Conservation (phyloP, 2,113 vertebrate species). For the Emberiza fucata region DNA sequence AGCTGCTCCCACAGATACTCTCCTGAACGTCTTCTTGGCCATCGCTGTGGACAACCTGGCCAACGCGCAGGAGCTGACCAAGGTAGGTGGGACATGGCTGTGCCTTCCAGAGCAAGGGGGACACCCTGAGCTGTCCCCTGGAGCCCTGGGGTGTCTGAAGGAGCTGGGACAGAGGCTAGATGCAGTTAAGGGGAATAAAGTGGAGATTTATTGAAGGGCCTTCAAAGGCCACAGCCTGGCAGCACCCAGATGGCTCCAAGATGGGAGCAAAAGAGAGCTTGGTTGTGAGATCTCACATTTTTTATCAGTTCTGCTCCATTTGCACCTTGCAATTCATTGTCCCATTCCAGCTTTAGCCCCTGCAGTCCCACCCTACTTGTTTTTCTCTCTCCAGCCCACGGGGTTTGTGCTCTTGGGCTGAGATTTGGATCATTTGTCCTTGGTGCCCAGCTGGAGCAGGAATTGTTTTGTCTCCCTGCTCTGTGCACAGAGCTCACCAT, state of each 20-base stretch:
- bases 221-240: background rate
- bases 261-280: background rate
- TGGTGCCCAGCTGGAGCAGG: background rate
- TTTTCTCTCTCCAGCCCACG: background rate
- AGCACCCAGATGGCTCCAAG: background rate
- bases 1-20: conserved; percentile 81
- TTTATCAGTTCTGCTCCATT: background rate
- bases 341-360: background rate
- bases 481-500: background rate
- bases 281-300: background rate
- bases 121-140: background rate
- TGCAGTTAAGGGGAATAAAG: background rate
- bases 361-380: background rate
- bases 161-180: background rate
- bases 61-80: conserved; percentile 94
- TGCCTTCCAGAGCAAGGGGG: fast-evolving
- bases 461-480: background rate
- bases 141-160: background rate
- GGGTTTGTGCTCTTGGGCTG: background rate
- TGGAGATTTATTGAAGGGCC: background rate
- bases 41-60: conserved; percentile 96
- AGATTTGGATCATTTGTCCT: background rate
- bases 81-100: conserved; percentile 69
- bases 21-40: conserved; percentile 94
- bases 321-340: background rate